These are phyloP conservation scores for Zele albiditarsus DNA, from an alignment of 2,888 invertebrate genomes.

Conservation along the genomic window DNA sequence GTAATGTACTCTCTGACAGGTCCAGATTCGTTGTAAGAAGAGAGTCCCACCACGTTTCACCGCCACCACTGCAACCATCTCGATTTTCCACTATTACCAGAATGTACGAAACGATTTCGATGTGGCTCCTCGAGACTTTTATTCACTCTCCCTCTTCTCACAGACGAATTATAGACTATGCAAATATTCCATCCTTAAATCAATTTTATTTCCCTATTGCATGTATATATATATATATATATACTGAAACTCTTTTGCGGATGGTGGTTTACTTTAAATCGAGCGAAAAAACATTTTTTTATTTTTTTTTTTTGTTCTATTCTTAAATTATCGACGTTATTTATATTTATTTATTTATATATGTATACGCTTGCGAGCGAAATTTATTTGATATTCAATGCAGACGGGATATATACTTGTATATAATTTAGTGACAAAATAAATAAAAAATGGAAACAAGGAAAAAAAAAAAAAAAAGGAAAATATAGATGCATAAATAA, in stretches of 20 bases:
- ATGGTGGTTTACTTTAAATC: constrained; percentile 12
- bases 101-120: constrained; percentile 39
- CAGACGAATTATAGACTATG: constrained; percentile 40
- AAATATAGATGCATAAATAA: not conserved
- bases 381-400: constrained; percentile 18
- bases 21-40: constrained; percentile 40
- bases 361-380: not conserved
- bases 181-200: constrained; percentile 35
- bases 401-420: not conserved
- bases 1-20: constrained; percentile 43
- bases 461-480: not conserved
- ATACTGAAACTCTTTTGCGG: not conserved
- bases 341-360: constrained; percentile 8
- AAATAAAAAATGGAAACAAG: constrained; percentile 9
- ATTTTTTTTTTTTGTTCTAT: not conserved
- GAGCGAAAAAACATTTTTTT: constrained; percentile 23
- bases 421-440: constrained; percentile 10
- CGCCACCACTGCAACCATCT: not conserved
- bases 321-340: constrained; percentile 2
- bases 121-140: constrained; percentile 27
- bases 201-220: constrained; percentile 16
- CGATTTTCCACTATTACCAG: constrained; percentile 12
- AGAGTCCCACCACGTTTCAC: not conserved
- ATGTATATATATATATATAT: not conserved
- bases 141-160: constrained; percentile 15